These are phyloP conservation scores for Heliconius erato DNA, from an alignment of 2,888 invertebrate species.

Conservation along the genomic window DNA sequence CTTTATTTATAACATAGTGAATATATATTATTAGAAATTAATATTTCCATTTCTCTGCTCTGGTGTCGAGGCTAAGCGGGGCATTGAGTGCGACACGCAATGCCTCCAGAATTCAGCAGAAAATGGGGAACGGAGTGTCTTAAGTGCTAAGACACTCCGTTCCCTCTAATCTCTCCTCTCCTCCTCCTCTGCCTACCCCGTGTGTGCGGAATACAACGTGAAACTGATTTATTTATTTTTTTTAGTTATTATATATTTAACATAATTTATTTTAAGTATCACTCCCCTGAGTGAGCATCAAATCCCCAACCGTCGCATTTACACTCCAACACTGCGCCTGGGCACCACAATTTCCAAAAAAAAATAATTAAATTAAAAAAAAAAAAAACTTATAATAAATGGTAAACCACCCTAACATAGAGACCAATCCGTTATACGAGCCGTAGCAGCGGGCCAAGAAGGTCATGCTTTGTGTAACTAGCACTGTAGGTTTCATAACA, in stretches of 20 bases:
- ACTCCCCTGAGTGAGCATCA: neutral
- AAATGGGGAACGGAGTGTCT: no score
- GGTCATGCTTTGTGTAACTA: slow-evolving; percentile 47
- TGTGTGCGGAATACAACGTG: no score
- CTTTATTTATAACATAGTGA: neutral
- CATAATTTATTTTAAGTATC: neutral
- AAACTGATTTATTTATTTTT: no score
- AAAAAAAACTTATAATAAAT: neutral
- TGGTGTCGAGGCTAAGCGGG: no score
- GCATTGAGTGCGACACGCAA: no score
- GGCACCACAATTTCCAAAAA: neutral
- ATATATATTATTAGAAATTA: no score
- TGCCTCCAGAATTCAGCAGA: no score
- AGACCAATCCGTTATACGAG: slow-evolving; percentile 46
- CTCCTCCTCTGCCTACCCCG: no score
- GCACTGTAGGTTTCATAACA: slow-evolving; percentile 48
- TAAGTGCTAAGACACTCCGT: no score
- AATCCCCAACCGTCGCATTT: neutral
- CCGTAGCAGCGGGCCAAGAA: slow-evolving; percentile 41
- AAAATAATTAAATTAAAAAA: no score
- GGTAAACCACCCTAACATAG: slow-evolving; percentile 23
- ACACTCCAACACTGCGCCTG: neutral
- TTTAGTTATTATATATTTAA: neutral
- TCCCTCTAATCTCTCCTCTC: no score
- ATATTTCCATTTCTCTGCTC: no score